Base-by-base conservation (phyloP, 2,113 vertebrate species). In the Motacilla alba region DNA sequence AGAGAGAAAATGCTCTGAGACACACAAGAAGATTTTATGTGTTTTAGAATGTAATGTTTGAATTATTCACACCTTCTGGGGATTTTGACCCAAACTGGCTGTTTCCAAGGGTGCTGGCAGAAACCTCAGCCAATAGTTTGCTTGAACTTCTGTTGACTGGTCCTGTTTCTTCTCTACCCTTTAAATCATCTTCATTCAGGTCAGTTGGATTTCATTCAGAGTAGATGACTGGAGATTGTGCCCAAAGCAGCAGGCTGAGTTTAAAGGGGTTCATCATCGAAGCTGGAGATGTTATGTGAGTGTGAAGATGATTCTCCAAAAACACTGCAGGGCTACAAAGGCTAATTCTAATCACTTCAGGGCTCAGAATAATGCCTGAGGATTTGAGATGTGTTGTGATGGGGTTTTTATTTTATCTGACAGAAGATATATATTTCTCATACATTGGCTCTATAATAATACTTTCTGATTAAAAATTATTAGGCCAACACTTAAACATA, bases 11-110 rank as follows among this genome's bases (percentile, higher is more conserved):
- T 80, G 30, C 79, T 31, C 18, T 41, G 47, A 81, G 87, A 67
- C 43, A 39, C 6, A 30, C 53, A 73, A 31, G 58, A 84, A 66
- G 50, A 77, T 73, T 93, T 79, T 75, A 10, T 66, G 31, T 75
- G 44, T 16, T 96, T 90, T 68, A 78, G 68, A 30, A 20, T 60
- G 58, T 69, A 59, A 6, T 69, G 39, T 70, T 80, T 76, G 50
- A 76, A 85, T 93, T 91, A 82, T 69, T 93, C 91, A 56, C 78
- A 87, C 84, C 74, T 89, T 68, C 78, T 50, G 73, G 78, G 78
- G 31, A 22, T 93, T 79, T 79, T 95, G 33, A 86, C 68, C 59
- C 59, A 73, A 72, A 59, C 37, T 35, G 46, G 67, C 46, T 15
- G 18, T 82, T 80, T 68, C 58, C 59, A 75, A 53, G 55, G 58